These are phyloP conservation scores for Micropoecilia bifurca DNA, from an alignment of 2,797 vertebrate species.

Conservation along the genomic window DNA sequence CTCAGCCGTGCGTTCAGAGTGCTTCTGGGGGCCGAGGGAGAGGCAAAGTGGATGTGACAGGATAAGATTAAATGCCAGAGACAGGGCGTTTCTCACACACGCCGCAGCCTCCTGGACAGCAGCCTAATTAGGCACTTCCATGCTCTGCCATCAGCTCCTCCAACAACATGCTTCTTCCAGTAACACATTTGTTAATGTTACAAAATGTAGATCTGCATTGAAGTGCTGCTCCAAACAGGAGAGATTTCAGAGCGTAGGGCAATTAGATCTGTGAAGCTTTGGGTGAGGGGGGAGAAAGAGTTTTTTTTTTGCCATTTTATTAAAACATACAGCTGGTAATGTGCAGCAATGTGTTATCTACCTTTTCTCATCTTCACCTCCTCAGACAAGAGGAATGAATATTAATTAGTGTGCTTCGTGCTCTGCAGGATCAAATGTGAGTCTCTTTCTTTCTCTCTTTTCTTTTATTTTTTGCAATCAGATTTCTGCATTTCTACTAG, in stretches of 20 bases:
- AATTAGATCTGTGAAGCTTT: constrained; percentile 27
- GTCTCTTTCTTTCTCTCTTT: too few species aligned
- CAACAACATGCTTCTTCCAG: constrained; percentile 62
- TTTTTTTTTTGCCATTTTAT: constrained; percentile 30
- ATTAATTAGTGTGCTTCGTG: constrained; percentile 27
- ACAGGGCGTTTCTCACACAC: constrained; percentile 77
- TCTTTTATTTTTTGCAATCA: constrained; percentile 28
- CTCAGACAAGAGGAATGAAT: constrained; percentile 9
- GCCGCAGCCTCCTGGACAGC: constrained; percentile 80
- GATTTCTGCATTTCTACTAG: constrained; percentile 37
- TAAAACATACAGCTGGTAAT: constrained; percentile 1
- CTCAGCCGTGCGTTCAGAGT: constrained; percentile 66
- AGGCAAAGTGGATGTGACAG: constrained; percentile 83
- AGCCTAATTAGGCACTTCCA: constrained; percentile 83
- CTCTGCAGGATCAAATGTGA: constrained; percentile 38
- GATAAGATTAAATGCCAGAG: constrained; percentile 83
- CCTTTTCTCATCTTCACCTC: constrained; percentile 7
- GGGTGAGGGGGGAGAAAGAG: constrained; percentile 23
- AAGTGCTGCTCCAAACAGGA: constrained; percentile 31
- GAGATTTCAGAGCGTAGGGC: constrained; percentile 31
- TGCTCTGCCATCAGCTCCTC: constrained; percentile 73
- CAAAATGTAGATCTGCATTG: constrained; percentile 40
- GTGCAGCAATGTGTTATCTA: background rate
- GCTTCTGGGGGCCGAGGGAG: constrained; percentile 67
- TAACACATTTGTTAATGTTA: constrained; percentile 70